Conservation (phyloP, 2,888 invertebrate genomes). For the Rotaria sp. region DNA sequence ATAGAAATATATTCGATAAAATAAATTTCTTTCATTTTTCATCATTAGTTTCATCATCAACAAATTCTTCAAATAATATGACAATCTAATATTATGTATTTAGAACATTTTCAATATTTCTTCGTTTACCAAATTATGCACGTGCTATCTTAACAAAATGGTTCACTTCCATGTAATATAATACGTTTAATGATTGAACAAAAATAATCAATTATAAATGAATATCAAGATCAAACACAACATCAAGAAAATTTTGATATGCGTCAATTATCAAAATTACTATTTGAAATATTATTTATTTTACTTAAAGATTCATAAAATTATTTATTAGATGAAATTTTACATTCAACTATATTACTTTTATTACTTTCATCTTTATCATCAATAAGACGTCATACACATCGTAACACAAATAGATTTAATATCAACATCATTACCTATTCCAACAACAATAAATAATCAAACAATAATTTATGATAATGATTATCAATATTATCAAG, state of each 20-base stretch:
- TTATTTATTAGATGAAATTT: background rate
- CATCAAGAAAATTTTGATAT: background rate
- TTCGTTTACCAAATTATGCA: conserved; percentile 80
- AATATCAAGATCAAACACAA: conserved; percentile 16
- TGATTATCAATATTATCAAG: conserved; percentile 8
- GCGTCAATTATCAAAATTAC: conserved; percentile 34
- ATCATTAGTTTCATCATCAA: too few species aligned
- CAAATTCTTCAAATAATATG: conserved; percentile 30
- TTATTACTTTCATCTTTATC: conserved; percentile 35
- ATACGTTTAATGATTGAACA: conserved; percentile 73
- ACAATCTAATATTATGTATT: conserved; percentile 74
- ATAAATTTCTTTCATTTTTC: too few species aligned
- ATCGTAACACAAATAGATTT: conserved; percentile 32
- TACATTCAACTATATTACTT: conserved; percentile 29
- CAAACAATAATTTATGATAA: background rate
- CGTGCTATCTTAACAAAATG: conserved; percentile 76
- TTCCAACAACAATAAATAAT: background rate
- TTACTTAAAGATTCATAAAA: background rate
- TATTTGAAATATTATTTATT: conserved; percentile 31
- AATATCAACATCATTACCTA: background rate
- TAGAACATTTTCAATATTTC: conserved; percentile 78
- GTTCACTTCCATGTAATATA: conserved; percentile 72
- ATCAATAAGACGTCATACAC: conserved; percentile 34
- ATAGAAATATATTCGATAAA: too few species aligned
- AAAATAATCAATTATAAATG: conserved; percentile 28